A percentile compares a stretch with the other conserved stretches of the same genome.
phyloP scores from a whole-genome alignment of 2,797 vertebrate species.

The Leptoclinus maculatus region DNA sequence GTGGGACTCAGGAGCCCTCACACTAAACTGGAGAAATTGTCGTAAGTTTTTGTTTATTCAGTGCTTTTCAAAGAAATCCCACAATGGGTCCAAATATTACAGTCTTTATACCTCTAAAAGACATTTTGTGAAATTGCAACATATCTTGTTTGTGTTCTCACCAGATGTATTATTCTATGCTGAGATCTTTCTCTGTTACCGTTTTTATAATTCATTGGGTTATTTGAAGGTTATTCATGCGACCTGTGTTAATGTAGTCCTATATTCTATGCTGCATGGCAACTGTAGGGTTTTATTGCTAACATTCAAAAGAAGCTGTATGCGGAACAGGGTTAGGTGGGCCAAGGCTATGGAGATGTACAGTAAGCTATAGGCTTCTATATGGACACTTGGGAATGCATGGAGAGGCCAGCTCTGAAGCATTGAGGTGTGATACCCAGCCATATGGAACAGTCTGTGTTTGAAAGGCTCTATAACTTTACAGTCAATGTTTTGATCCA shows the following conservation, averaged over 20 bases:
- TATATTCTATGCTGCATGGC: neutral
- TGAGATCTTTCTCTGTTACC: neutral
- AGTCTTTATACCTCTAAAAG: too few species aligned
- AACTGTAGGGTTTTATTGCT: neutral
- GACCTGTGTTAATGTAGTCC: neutral
- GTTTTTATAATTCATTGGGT: neutral
- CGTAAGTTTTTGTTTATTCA: conserved; percentile 35
- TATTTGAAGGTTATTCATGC: too few species aligned
- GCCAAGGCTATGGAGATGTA: neutral
- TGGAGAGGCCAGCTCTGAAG: neutral
- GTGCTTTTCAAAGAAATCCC: too few species aligned
- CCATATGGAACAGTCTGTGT: neutral
- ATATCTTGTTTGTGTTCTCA: too few species aligned
- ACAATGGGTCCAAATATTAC: too few species aligned
- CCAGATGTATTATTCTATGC: too few species aligned
- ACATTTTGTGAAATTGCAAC: too few species aligned
- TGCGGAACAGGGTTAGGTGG: neutral
- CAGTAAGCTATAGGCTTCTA: neutral
- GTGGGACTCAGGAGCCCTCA: conserved; percentile 24
- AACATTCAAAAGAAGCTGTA: neutral
- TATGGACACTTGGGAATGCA: neutral
- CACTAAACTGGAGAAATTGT: conserved; percentile 34
- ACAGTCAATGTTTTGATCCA: neutral
- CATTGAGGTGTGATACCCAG: neutral
- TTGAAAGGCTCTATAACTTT: neutral